Percentiles rank a stretch among this genome's conserved stretches.
Evolutionary conservation across 1,140 invertebrate species (phyloP).

Genomic region (Aphelenchoides besseyi): DNA sequence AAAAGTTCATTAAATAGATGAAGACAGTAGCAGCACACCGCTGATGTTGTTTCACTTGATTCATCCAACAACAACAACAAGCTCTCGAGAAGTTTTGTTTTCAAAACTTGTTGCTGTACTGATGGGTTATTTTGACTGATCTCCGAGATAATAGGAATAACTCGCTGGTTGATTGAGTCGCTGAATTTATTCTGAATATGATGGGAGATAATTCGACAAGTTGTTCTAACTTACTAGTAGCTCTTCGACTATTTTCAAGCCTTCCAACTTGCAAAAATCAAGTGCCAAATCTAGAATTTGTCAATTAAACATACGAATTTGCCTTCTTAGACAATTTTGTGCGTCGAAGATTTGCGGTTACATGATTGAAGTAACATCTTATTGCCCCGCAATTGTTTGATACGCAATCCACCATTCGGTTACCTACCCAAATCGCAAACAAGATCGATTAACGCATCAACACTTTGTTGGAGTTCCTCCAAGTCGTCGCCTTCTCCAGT

Average conservation of each 20-base stretch:
- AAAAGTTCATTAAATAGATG: conserved; percentile 13
- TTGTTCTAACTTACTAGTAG: not conserved
- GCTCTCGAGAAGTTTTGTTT: conserved; percentile 11
- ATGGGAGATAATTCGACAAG: conserved; percentile 5
- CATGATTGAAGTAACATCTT: too few relatives aligned
- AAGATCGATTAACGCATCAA: conserved; percentile 31
- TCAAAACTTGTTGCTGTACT: conserved; percentile 25
- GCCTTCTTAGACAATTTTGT: too few relatives aligned
- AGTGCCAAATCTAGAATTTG: conserved; percentile 28
- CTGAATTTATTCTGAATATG: not conserved
- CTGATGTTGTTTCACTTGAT: not conserved
- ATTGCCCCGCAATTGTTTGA: too few relatives aligned
- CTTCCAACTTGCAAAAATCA: conserved; percentile 29
- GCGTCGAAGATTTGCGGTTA: too few relatives aligned
- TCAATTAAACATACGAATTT: too few relatives aligned
- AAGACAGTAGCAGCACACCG: not conserved
- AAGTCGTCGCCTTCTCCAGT: conserved; percentile 18
- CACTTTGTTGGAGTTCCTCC: conserved; percentile 4
- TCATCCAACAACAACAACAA: not conserved
- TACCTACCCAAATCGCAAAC: too few relatives aligned
- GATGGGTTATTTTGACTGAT: conserved; percentile 30
- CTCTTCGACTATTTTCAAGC: conserved; percentile 22
- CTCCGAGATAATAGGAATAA: conserved; percentile 21
- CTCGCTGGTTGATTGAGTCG: not conserved
- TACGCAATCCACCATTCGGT: too few relatives aligned